Percentiles rank a stretch among this genome's conserved stretches.
phyloP scores from a whole-genome alignment of 2,113 vertebrate species.

The Cyprinus carpio region DNA sequence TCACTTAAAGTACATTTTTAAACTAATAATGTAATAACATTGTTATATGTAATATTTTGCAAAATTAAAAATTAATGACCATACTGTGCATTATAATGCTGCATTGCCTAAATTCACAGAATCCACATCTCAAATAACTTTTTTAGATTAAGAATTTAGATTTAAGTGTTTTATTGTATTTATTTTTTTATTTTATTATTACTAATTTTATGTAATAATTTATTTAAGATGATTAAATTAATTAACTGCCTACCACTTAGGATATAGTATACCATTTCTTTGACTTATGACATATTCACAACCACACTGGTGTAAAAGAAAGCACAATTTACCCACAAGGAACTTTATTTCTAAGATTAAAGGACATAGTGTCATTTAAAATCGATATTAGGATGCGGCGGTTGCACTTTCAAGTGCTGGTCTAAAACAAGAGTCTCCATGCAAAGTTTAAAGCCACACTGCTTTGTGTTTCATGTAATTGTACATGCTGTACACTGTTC shows the following conservation, averaged over 20 bases:
- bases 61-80: neutral
- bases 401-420: neutral
- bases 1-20: too few species aligned
- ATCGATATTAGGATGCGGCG: neutral
- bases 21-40: too few species aligned
- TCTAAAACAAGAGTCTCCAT: conserved; percentile 9
- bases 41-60: too few species aligned
- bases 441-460: conserved; percentile 25
- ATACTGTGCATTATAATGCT: neutral
- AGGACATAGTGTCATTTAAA: neutral
- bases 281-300: too few species aligned
- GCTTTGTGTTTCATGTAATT: conserved; percentile 39
- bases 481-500: conserved; percentile 27
- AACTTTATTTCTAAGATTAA: neutral
- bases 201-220: too few species aligned
- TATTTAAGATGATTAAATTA: too few species aligned
- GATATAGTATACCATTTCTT: too few species aligned
- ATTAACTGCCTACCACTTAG: too few species aligned
- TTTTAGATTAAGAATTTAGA: too few species aligned
- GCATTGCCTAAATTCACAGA: neutral
- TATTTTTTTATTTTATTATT: neutral
- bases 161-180: neutral
- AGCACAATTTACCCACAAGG: neutral
- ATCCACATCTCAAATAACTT: too few species aligned
- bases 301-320: too few species aligned